Percentiles rank a stretch among this genome's conserved stretches.
phyloP scores from a whole-genome alignment of 2,113 vertebrate species.

The Trogon melanurus region DNA sequence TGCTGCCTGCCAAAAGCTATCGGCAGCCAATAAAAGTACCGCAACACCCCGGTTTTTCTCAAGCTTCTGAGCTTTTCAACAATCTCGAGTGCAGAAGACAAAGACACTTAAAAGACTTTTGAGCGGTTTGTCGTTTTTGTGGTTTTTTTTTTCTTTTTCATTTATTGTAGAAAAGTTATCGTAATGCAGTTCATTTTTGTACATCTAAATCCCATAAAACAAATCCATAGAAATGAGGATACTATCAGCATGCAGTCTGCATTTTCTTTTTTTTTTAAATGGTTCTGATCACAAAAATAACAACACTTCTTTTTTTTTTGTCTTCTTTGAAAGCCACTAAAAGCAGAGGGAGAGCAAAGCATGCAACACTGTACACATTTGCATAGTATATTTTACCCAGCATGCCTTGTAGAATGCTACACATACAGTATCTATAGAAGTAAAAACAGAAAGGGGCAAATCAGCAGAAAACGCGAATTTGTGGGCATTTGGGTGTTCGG shows the following conservation, averaged over 20 bases:
- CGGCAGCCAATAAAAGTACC: neutral
- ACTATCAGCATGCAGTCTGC: conserved; percentile 84
- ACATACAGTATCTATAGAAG: conserved; percentile 75
- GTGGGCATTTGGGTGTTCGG: neutral
- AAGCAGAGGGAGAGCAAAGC: conserved; percentile 85
- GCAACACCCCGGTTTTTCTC: rapidly evolving
- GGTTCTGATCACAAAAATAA: conserved; percentile 85
- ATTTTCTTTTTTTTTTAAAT: conserved; percentile 76
- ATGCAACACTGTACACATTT: conserved; percentile 91
- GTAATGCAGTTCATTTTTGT: conserved; percentile 81
- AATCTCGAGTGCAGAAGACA: neutral
- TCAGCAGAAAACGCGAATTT: conserved; percentile 67
- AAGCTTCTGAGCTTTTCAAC: neutral
- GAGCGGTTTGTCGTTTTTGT: conserved; percentile 1
- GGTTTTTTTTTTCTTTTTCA: conserved; percentile 24
- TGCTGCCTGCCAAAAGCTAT: conserved; percentile 33
- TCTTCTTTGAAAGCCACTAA: conserved; percentile 80
- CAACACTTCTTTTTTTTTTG: conserved; percentile 73
- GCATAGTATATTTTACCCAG: conserved; percentile 90
- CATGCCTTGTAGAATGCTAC: conserved; percentile 85
- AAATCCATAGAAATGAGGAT: conserved; percentile 83
- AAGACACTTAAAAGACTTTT: neutral
- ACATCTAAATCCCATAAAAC: conserved; percentile 87
- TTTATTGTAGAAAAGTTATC: conserved; percentile 87
- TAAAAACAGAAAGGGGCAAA: conserved; percentile 69